Evolutionary conservation across 2,113 vertebrate genomes (phyloP).

Genomic region (Lota lota): DNA sequence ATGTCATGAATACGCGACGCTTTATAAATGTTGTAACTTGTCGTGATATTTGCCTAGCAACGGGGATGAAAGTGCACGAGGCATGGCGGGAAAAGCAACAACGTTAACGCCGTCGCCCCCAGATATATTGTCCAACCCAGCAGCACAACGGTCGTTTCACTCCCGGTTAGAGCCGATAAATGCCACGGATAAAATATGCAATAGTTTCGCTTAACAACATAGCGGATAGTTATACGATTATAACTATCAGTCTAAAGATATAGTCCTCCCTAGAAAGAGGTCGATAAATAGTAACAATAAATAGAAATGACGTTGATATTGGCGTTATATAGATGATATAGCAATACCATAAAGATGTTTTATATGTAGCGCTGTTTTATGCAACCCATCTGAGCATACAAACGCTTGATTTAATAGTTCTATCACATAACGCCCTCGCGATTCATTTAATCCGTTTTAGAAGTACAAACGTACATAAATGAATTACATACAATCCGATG

Average conservation of each 20-base stretch:
- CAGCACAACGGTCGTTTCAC: constrained; percentile 7
- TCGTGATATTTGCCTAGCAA: background rate
- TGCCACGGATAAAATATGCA: constrained; percentile 44
- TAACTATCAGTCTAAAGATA: background rate
- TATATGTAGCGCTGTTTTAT: constrained; percentile 23
- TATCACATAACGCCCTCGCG: no score
- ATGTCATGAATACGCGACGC: background rate
- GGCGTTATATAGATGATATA: no score
- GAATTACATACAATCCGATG: constrained; percentile 15
- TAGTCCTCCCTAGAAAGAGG: background rate
- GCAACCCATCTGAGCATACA: constrained; percentile 14
- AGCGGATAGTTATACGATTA: constrained; percentile 8
- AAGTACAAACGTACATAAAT: background rate
- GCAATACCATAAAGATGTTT: no score
- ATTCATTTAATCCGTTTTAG: background rate
- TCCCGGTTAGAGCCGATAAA: constrained; percentile 29
- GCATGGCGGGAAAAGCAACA: background rate
- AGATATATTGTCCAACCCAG: background rate
- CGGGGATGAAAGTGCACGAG: background rate
- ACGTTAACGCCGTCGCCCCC: background rate
- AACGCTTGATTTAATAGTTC: no score
- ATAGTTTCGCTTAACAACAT: constrained; percentile 28
- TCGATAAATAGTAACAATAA: no score
- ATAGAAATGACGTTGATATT: no score
- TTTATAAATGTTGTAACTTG: background rate